Base-by-base conservation (phyloP, 2,797 vertebrate species). In the Spea hammondii region DNA sequence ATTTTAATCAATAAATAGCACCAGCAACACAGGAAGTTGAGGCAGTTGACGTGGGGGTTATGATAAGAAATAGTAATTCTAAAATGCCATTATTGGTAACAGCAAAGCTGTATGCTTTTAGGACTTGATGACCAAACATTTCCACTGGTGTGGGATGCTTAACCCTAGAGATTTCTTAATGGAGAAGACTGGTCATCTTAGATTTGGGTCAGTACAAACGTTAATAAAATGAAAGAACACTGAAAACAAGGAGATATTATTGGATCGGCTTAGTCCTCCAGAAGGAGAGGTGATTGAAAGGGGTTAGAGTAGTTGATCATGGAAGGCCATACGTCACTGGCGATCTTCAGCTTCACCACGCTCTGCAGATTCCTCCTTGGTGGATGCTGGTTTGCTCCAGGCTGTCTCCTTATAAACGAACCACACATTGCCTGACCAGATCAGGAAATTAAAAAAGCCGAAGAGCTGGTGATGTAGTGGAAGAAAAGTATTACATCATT, bases 371-470 rank as follows among this genome's bases (percentile, higher is more conserved):
- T 84, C 86, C 79, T 92, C 92, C 12, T 72, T 83, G 82, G 68
- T 66, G 85, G 85, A 75, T 46, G 87, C 77, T 70, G 91, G 90
- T 75, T 92, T 94, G 73, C 93, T 93, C 93, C 95, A 97, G 0
- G 91, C 82, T 10, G 96, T 97, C 90, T 98, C 96, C 90, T 97
- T 96, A 90, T 93, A 98, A 83, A 97, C 95, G 88, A 96, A 97
- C 97, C 97, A 98, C 88, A 94, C 95, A 89, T 97, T 97, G 62
- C 95, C 94, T 3, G 91, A 91, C 97, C 97, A 98, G 85, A 98
- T 91, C 88, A 97, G 90, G 84, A 98, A 90, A 89, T 95, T 98
- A 87, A 98, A 88, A 85, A 97, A 98, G 66, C 97, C 96, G 32
- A 96, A 96, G 82, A 96, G 94, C 96, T 97, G 89, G 14, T 82